Conservation (phyloP, 2,113 vertebrate species). For the Pristiophorus japonicus region DNA sequence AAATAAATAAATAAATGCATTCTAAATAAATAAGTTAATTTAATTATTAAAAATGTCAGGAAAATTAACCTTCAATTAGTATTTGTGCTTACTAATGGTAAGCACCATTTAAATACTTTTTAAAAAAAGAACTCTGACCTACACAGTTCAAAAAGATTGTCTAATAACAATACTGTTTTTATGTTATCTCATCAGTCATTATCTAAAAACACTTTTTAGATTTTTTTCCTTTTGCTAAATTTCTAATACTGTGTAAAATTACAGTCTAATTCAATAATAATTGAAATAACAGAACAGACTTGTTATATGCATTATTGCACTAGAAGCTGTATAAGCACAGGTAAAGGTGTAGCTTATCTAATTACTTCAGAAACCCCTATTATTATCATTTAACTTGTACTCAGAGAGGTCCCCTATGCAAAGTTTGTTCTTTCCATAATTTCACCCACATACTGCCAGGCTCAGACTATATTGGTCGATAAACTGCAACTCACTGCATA, state of each 20-base stretch:
- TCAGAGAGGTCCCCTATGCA: neutral
- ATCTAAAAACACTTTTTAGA: neutral
- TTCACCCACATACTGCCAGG: neutral
- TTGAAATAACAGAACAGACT: neutral
- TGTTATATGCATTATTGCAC: neutral
- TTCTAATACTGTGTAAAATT: neutral
- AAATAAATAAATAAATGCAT: neutral
- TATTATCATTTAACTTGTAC: neutral
- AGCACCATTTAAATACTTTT: neutral
- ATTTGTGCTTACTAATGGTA: neutral
- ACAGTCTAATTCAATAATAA: neutral
- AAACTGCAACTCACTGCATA: neutral
- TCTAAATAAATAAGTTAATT: neutral
- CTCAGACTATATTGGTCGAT: neutral
- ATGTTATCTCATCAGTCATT: neutral
- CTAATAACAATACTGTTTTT: neutral
- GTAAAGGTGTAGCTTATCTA: neutral
- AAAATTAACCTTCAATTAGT: neutral
- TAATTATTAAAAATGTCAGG: neutral
- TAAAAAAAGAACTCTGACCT: neutral
- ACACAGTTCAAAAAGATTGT: neutral
- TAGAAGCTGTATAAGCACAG: neutral
- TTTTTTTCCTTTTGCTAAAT: neutral
- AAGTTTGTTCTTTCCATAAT: conserved; percentile 22
- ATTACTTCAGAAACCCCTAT: neutral